Base-by-base conservation (phyloP, 1,140 invertebrate genomes). In the Drosophila elegans region DNA sequence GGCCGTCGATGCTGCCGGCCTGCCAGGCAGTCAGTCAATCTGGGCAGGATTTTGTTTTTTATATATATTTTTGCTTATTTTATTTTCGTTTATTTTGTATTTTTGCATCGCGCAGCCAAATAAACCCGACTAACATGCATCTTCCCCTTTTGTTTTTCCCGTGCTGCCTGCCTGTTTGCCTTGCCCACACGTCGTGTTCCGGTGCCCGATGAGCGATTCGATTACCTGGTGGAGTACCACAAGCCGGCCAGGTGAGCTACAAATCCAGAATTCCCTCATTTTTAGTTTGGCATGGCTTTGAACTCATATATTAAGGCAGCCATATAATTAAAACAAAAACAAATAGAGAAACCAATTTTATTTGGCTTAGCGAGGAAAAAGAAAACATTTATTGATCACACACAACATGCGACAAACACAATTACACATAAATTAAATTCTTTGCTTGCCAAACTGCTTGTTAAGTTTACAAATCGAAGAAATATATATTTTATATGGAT, bases 161-260 rank as follows among this genome's bases (percentile, higher is more conserved):
- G 13, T 32, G 57, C 53, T 91, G 56, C 2, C 53, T 91, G 56
- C 2, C 44, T 13, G 1, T 3, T 86, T 86, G 78, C 78, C 34
- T 21, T 81, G 46, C 91, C 93, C 92, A 93, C 94, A 99, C 96
- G 97, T 97, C 95, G 98, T 83, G 99, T 99, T 78, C 97, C 98
- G n/a, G 98, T 99, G 5, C 98, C 98, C 6, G 99, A 99, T 94
- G 94, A 95, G 36, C 95, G 99, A 74, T 99, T 95, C 92, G 98
- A 99, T 91, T 99, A 95, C 93, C 94, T 99, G 10, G 97, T 96
- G 93, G 95, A 99, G 71, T 98, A 96, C 92, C 98, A 97, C 93
- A 99, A 99, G 93, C 99, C 99, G 63, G 94, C 94, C 38, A 99
- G 98, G 98, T 99, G 94, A 95, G 93, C 62, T 16, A 1, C 3